Evolutionary conservation across 1,140 invertebrate species (phyloP), one percentile per base, ranked within the genome.

Genomic region (Zelostemma sp.): DNA sequence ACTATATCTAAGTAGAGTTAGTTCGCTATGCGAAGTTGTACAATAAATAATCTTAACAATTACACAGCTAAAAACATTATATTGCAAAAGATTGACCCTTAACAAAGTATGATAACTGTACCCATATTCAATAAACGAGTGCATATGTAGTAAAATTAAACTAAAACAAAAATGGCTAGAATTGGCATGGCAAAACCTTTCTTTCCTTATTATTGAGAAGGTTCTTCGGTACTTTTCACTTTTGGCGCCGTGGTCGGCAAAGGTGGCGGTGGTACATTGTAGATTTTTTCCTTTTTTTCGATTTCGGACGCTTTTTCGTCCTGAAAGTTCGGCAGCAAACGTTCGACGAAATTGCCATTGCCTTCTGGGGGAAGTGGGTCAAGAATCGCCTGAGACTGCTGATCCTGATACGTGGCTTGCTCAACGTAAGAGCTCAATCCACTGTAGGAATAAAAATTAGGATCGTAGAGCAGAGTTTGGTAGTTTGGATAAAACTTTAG

Each of bases 401-500:
- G 75, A 49, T 80, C 45, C 25, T 78, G 77, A 51, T 83, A 84
- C 8, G 72, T 62, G 1, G 67, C 74, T 0, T 79, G 77, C 1
- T 77, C 55, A 0, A 80, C 33, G 9, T 77, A 76, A 6, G 74
- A 73, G n/a, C 75, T 76, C 55, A 76, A 75, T n/a, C 75, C 65
- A 40, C 77, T 80, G 49, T 83, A 80, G 0, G 80, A 68, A 49
- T 83, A 80, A 17, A 80, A 77, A 31, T 83, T 83, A 8, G 82
- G 82, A 16, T 81, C 80, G 53, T 83, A 81, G n/a, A 81, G 75
- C 1, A 82, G 17, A 0, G 82, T 83, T 4, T 75, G 79, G 43
- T 81, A 80, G 51, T 81, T 84, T 0, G 82, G 82, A 40, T 82
- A 84, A 40, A 83, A 84, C 14, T 70, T 81, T 33, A 82, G 45